Evolutionary conservation across 2,113 vertebrate genomes (phyloP), one percentile per base, ranked within the genome.

Genomic region (Campylomormyrus numenius): DNA sequence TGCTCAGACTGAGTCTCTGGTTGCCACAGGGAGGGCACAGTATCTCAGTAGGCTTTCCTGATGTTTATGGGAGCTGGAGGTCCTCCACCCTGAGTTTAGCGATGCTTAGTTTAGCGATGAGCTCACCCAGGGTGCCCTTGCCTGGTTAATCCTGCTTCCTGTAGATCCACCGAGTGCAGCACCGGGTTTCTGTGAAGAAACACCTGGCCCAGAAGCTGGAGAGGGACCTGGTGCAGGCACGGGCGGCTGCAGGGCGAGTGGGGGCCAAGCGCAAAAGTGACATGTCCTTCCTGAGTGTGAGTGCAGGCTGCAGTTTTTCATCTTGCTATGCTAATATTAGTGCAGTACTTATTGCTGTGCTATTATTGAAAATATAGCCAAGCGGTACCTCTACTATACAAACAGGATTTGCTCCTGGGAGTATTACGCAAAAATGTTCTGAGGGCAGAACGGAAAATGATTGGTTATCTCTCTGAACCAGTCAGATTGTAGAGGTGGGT

Each of bases 111-210:
- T 35, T 77, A 6, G 35, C 5, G n/a, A 42, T 80, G 31, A 80
- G 35, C 13, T 42, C 13, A 80, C 35, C 17, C 74, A 19, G 31
- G 31, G 35, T 80, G 15, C 35, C 31, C 35, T 50, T 13, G 84
- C 24, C 5, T 83, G 45, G 85, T 45, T 74, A 48, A 42, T 52
- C 50, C 80, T 31, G 74, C 5, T 89, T 31, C 83, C 91, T 92
- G 84, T 93, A 99, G 98, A 97, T 99, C 93, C 96, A 97, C 77
- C 97, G 95, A 89, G 97, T 99, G 27, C 97, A 99, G 21, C 97
- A 98, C 35, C 96, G 98, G 19, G 96, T 99, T 92, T 95, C 96
- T 3, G 89, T 97, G 56, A 99, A 99, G 95, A 97, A 96, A 94
- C 95, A 95, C n/a, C 91, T 97, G 90, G 95, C 96, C 0, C 91